phyloP scores from a whole-genome alignment of 2,113 vertebrate species.

The Gymnocephalus cernua region DNA sequence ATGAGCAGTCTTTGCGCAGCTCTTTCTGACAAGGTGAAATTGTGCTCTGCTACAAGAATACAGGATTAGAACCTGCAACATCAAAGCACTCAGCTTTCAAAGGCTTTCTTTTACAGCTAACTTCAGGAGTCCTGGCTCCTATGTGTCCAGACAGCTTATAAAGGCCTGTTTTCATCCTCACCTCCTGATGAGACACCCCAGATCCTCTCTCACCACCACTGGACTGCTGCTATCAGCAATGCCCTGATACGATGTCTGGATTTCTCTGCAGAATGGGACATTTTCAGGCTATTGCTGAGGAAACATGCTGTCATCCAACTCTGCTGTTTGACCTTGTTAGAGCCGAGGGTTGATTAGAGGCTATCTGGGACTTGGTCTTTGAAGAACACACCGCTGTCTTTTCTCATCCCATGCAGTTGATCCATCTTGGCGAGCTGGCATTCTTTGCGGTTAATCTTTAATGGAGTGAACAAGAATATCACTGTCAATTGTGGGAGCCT shows the following conservation, averaged over 20 bases:
- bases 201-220: conserved; percentile 87
- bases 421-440: conserved; percentile 74
- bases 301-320: conserved; percentile 83
- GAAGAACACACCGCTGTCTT: conserved; percentile 82
- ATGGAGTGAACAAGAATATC: conserved; percentile 80
- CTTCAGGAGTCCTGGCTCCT: conserved; percentile 85
- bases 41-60: conserved; percentile 62
- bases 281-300: conserved; percentile 84
- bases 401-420: conserved; percentile 71
- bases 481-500: conserved; percentile 73
- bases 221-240: conserved; percentile 86
- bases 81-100: conserved; percentile 87
- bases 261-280: conserved; percentile 85
- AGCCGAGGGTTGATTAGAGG: conserved; percentile 69
- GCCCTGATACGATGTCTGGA: conserved; percentile 76
- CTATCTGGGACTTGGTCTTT: conserved; percentile 68
- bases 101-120: conserved; percentile 88
- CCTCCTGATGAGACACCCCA: conserved; percentile 86
- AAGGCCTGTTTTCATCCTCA: conserved; percentile 90
- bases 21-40: conserved; percentile 48
- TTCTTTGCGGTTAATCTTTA: conserved; percentile 66
- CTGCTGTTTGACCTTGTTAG: conserved; percentile 78
- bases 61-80: conserved; percentile 83
- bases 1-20: conserved; percentile 14
- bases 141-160: conserved; percentile 89